Base-by-base conservation (phyloP, 2,797 vertebrate genomes). In the Rachycentron canadum region DNA sequence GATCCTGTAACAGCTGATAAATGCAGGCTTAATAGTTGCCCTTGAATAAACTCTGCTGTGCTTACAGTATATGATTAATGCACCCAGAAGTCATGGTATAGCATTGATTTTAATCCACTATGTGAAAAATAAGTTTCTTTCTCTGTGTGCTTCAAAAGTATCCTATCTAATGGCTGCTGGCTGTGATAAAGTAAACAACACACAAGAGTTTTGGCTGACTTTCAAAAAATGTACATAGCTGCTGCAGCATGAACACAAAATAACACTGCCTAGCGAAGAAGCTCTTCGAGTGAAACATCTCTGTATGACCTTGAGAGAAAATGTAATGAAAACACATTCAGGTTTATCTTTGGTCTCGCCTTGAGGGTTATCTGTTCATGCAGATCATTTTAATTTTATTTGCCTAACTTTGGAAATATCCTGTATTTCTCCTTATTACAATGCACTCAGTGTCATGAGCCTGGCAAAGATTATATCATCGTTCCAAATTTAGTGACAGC, bases 131-230 rank as follows among this genome's bases (percentile, higher is more conserved):
- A 79, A 11, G 45, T 75, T 84, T 67, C 12, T 70, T 58, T 56
- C 41, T 63, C 34, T 63, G 26, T 66, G 49, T 66, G 43, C 76
- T 80, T 76, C 72, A 52, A 34, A 86, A 40, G 50, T 81, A 68
- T 80, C 79, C 55, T 61, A 59, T 80, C 69, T 75, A 82, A 76
- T 86, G 77, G 75, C 76, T 84, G 57, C 73, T 57, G 76, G 79
- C 72, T 78, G 56, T 76, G 79, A 91, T 86, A 79, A 88, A 83
- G 73, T 73, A 73, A 89, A 85, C n/a, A 32, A 85, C 70, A 76
- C 60, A 88, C 58, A 49, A 14, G 17, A 73, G 60, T 65, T 75
- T 71, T 89, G 82, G 77, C 63, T 77, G 82, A 88, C 74, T 86
- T 88, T 88, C 85, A 90, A 76, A 83, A 78, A 36, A 43, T 25